These are phyloP conservation scores for Brachyptera risi DNA, from an alignment of 2,888 invertebrate genomes.

Conservation along the genomic window DNA sequence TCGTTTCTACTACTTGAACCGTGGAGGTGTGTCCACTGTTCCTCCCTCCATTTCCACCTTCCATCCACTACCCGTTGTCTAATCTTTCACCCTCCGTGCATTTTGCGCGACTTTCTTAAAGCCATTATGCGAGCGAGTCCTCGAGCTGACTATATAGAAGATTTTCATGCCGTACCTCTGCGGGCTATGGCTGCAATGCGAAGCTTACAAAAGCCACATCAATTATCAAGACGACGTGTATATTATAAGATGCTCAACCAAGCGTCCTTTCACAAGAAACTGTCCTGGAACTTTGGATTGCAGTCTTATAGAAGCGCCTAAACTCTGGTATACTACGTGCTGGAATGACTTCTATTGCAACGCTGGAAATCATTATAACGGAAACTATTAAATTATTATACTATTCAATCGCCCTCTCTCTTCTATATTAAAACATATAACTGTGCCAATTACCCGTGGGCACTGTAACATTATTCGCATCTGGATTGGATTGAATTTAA, in stretches of 20 bases:
- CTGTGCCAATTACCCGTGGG: slow-evolving; percentile 7
- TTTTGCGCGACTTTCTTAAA: slow-evolving; percentile 4
- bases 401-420: slow-evolving; percentile 10
- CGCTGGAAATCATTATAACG: neutral
- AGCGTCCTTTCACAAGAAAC: slow-evolving; percentile 19
- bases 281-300: slow-evolving; percentile 9
- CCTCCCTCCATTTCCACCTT: neutral
- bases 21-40: slow-evolving; percentile 28
- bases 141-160: neutral
- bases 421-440: neutral
- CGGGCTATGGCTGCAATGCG: slow-evolving; percentile 5
- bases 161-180: neutral
- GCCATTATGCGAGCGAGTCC: slow-evolving; percentile 7
- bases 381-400: slow-evolving; percentile 7
- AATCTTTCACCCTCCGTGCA: slow-evolving; percentile 20
- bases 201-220: slow-evolving; percentile 26
- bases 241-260: slow-evolving; percentile 6
- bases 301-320: neutral
- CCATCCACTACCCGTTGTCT: slow-evolving; percentile 8
- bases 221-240: slow-evolving; percentile 24
- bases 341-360: neutral
- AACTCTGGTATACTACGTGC: neutral
- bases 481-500: slow-evolving; percentile 13
- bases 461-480: slow-evolving; percentile 4
- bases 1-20: slow-evolving; percentile 3